phyloP scores from a whole-genome alignment of 1,140 invertebrate species.

The Steinernema khuongi region DNA sequence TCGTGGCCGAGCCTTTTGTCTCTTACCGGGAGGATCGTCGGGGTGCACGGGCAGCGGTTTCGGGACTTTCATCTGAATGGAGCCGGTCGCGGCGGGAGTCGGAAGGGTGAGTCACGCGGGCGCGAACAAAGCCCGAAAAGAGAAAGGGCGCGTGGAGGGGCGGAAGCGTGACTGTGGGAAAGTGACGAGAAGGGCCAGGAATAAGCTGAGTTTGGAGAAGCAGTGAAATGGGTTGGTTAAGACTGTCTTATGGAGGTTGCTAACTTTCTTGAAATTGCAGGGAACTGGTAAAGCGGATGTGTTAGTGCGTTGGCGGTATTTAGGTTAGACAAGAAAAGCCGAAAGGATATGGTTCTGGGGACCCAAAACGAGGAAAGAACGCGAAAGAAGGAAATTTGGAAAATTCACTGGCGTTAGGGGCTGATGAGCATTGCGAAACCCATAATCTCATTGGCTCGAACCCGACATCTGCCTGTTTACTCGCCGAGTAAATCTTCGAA shows the following conservation, averaged over 20 bases:
- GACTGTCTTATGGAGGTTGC: too few relatives aligned
- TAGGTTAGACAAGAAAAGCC: too few relatives aligned
- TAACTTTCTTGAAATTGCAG: too few relatives aligned
- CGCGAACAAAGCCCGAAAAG: too few relatives aligned
- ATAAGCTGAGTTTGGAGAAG: too few relatives aligned
- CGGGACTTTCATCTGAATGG: slow-evolving; percentile 15
- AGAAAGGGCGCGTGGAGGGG: neutral
- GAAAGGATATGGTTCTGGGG: neutral
- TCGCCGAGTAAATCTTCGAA: too few relatives aligned
- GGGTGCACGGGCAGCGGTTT: slow-evolving; percentile 25
- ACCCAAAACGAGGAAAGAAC: neutral
- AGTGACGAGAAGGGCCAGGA: neutral
- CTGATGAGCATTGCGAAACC: neutral
- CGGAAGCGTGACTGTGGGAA: neutral
- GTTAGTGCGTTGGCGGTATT: too few relatives aligned
- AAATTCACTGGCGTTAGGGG: neutral
- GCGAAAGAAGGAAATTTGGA: too few relatives aligned
- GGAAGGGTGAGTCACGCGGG: neutral
- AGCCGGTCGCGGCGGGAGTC: neutral
- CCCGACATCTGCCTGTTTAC: too few relatives aligned
- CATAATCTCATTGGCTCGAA: too few relatives aligned
- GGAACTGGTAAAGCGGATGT: too few relatives aligned
- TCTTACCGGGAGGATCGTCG: slow-evolving; percentile 27
- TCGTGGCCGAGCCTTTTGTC: neutral
- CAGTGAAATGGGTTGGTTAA: too few relatives aligned